Evolutionary conservation across 2,888 invertebrate species (phyloP).

Genomic region (Standfussiana lucernea): DNA sequence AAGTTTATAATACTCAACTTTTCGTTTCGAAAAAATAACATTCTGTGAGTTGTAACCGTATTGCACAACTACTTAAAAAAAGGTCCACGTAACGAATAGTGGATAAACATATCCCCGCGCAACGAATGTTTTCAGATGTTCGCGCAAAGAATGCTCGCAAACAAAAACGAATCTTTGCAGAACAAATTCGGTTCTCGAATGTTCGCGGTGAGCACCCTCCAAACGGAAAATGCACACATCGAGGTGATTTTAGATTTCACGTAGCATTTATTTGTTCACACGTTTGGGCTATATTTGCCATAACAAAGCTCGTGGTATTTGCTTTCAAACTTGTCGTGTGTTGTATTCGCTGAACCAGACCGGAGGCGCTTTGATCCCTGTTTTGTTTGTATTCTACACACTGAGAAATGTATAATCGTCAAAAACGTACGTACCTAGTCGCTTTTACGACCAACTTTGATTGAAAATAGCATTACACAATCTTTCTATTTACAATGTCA

Average conservation of each 20-base stretch:
- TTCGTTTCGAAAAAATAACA: no score
- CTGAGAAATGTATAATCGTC: slow-evolving; percentile 2
- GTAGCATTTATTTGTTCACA: slow-evolving; percentile 26
- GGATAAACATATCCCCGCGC: not conserved
- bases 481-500: not conserved
- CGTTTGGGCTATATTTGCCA: slow-evolving; percentile 27
- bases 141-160: not conserved
- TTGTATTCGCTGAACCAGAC: slow-evolving; percentile 33
- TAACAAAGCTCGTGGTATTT: slow-evolving; percentile 40
- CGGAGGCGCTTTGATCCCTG: slow-evolving; percentile 10
- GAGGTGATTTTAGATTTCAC: slow-evolving; percentile 20
- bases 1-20: no score
- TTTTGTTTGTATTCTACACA: slow-evolving; percentile 33
- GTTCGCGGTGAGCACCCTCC: not conserved
- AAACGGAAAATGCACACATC: slow-evolving; percentile 4
- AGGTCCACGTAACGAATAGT: no score
- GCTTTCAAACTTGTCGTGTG: slow-evolving; percentile 40
- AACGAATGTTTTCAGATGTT: no score
- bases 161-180: not conserved
- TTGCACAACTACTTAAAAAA: no score
- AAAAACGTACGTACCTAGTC: not conserved
- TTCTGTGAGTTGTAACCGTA: no score
- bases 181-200: not conserved
- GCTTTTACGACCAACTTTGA: not conserved
- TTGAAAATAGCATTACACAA: not conserved